A percentile compares a stretch with the other conserved stretches of the same genome.
These are phyloP conservation scores for Papilio protenor DNA, from an alignment of 2,888 invertebrate species.

Conservation along the genomic window DNA sequence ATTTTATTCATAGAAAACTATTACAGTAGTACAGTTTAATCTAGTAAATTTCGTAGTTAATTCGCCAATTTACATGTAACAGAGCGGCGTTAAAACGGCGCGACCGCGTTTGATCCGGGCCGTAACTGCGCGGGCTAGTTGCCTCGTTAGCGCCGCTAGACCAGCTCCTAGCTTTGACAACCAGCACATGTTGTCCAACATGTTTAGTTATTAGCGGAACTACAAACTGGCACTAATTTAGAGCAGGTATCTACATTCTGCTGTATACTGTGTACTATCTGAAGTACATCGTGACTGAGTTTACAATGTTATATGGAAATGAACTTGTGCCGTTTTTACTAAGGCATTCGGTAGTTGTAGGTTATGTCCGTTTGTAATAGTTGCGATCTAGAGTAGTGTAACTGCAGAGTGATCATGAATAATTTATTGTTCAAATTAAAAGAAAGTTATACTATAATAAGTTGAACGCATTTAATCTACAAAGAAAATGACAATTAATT, in stretches of 20 bases:
- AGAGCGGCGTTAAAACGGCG: neutral
- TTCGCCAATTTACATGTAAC: slow-evolving; percentile 28
- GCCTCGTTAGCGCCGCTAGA: slow-evolving; percentile 17
- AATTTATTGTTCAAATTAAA: neutral
- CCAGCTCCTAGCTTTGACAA: neutral
- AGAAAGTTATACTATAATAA: neutral
- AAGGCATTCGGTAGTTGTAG: neutral
- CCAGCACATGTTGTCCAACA: neutral
- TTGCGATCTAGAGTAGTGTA: neutral
- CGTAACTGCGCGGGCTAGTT: slow-evolving; percentile 31
- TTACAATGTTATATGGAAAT: slow-evolving; percentile 14
- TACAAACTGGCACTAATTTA: slow-evolving; percentile 1
- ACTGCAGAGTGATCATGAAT: neutral
- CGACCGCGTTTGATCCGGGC: slow-evolving; percentile 18
- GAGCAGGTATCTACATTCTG: slow-evolving; percentile 6
- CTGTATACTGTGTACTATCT: neutral
- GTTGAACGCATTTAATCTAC: neutral
- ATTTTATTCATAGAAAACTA: neutral
- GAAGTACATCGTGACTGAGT: neutral
- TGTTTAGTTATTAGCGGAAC: neutral
- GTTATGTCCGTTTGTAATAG: slow-evolving; percentile 12
- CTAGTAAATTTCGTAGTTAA: neutral
- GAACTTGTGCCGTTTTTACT: neutral
- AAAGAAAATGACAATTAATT: too few species aligned
- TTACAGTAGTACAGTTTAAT: neutral